These are phyloP conservation scores for Apogon talboti DNA, from an alignment of 2,797 vertebrate species.

Conservation along the genomic window DNA sequence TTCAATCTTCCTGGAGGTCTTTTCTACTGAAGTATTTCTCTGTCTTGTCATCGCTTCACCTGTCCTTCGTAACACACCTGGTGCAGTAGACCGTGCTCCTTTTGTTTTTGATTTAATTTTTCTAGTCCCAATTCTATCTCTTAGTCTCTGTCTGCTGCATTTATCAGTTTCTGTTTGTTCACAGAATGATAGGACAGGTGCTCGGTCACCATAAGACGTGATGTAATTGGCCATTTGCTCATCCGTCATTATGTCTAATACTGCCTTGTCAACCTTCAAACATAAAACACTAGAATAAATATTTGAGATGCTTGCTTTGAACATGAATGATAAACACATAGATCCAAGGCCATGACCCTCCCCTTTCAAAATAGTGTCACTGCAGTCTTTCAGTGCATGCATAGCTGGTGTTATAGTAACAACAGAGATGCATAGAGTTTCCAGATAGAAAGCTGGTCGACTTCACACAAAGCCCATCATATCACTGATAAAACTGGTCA, in stretches of 20 bases:
- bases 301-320: too few relatives aligned
- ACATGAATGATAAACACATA: too few relatives aligned
- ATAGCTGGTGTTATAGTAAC: too few relatives aligned
- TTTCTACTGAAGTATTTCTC: conserved; percentile 25
- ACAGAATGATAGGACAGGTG: conserved; percentile 39
- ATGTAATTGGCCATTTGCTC: conserved; percentile 32
- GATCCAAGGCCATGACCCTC: too few relatives aligned
- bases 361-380: too few relatives aligned
- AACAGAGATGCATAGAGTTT: too few relatives aligned
- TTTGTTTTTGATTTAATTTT: conserved; percentile 27
- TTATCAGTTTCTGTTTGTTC: conserved; percentile 32
- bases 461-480: too few relatives aligned
- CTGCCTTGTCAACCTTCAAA: conserved; percentile 47
- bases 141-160: conserved; percentile 34
- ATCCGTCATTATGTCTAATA: conserved; percentile 18
- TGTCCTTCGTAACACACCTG: background rate
- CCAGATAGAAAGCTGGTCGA: too few relatives aligned
- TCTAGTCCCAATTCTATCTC: conserved; percentile 19
- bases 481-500: too few relatives aligned
- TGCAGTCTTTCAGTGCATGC: too few relatives aligned
- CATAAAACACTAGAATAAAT: too few relatives aligned
- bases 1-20: conserved; percentile 26
- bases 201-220: conserved; percentile 30
- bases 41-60: conserved; percentile 44
- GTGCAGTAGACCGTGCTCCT: too few relatives aligned